Base-by-base conservation (phyloP, 2,113 vertebrate genomes). In the Cinclus mexicanus region DNA sequence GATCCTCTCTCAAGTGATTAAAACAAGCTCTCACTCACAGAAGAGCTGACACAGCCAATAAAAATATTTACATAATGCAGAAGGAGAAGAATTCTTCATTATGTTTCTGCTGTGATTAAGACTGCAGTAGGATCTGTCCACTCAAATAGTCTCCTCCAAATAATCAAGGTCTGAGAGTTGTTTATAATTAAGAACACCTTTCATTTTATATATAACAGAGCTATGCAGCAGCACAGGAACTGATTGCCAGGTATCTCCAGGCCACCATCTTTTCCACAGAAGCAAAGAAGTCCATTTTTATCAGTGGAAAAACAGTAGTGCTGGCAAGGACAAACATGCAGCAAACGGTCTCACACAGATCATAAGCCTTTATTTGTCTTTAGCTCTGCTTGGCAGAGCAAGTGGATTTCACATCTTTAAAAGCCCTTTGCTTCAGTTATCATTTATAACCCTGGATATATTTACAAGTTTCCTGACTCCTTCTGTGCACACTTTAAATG, bases 21-120 rank as follows among this genome's bases (percentile, higher is more conserved):
- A 80, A 93, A 83, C 63, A 86, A 74, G 75, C 59, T 95, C 44
- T 85, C 15, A 19, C 46, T 91, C 23, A 10, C 75, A 88, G 69
- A 85, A 91, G 70, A 91, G 89, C 89, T 93, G 82, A 93, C 94
- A 93, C 46, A 77, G 87, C 70, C 76, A 50, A 80, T 71, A 87
- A 85, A 83, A 76, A 67, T 1, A 91, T 91, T 94, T 95, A 72
- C 75, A 89, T 91, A 87, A 85, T 86, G 75, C 70, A 90, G 82
- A 26, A 83, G 60, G 28, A 87, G 81, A 83, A 93, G 53, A 71
- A 77, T 79, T 85, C 46, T 83, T 84, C 26, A 60, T 77, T 84
- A 63, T 14, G 4, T 47, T 95, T 84, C 87, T 87, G n/a, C 59
- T 85, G 55, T 7, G 49, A 83, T 85, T 87, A 84, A 46, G 55